These are phyloP conservation scores for Horisme vitalbata DNA, from an alignment of 2,888 invertebrate species.

Conservation along the genomic window DNA sequence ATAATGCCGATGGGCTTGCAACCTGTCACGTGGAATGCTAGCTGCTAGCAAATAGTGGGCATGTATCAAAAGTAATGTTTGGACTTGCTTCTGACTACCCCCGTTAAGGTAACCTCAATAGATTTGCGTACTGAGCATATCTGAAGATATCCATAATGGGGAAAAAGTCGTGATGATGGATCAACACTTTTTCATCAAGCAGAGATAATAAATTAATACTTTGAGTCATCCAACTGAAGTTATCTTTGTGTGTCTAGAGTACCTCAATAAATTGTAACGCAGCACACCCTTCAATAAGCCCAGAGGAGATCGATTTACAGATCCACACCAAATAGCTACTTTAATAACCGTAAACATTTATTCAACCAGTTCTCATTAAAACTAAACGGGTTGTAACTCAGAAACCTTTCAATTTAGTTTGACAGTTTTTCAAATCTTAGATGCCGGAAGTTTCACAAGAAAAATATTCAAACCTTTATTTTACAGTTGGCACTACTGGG, in stretches of 20 bases:
- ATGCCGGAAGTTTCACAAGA: slow-evolving; percentile 19
- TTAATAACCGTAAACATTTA: slow-evolving; percentile 20
- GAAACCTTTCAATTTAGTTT: too few relatives aligned
- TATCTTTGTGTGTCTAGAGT: too few relatives aligned
- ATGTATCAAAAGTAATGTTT: too few relatives aligned
- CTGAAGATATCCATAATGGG: too few relatives aligned
- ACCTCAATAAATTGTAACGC: slow-evolving; percentile 6
- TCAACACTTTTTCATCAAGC: too few relatives aligned
- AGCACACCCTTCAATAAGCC: background rate
- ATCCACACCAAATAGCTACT: slow-evolving; percentile 13
- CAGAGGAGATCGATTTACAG: slow-evolving; percentile 13
- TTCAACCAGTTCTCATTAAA: slow-evolving; percentile 19
- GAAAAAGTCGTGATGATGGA: too few relatives aligned
- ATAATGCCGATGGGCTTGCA: too few relatives aligned
- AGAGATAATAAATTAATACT: slow-evolving; percentile 10
- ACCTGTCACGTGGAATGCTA: too few relatives aligned
- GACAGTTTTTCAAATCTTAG: slow-evolving; percentile 15
- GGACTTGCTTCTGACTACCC: too few relatives aligned
- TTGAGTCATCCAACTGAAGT: slow-evolving; percentile 3
- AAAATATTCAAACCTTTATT: background rate
- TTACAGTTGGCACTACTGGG: slow-evolving; percentile 18
- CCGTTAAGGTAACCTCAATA: too few relatives aligned
- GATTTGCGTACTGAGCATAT: too few relatives aligned
- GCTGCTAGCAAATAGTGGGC: too few relatives aligned
- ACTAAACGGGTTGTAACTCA: slow-evolving; percentile 19